Evolutionary conservation across 2,888 invertebrate species (phyloP).

Genomic region (Cyaniris semiargus): DNA sequence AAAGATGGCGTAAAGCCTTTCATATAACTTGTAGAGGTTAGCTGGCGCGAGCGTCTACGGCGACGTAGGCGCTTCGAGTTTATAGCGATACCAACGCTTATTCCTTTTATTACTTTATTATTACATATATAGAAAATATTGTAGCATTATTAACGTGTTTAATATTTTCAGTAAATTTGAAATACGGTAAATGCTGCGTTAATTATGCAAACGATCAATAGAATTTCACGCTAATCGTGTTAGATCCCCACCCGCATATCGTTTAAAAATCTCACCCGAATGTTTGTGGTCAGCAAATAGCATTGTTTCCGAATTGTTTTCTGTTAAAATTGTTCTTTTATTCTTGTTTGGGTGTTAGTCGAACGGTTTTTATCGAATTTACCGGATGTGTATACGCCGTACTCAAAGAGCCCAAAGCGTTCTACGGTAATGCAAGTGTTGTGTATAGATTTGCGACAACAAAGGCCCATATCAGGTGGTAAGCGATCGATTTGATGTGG

Average conservation of each 20-base stretch:
- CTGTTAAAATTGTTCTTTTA: conserved; percentile 34
- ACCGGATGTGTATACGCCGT: conserved; percentile 15
- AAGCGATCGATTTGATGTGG: background rate
- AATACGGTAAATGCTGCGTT: background rate
- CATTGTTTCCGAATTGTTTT: conserved; percentile 32
- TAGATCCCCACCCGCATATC: conserved; percentile 1
- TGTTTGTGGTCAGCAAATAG: conserved; percentile 32
- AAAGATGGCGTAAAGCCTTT: no score
- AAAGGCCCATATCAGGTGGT: background rate
- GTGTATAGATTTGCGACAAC: background rate
- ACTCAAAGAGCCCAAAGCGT: conserved; percentile 9
- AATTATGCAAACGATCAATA: conserved; percentile 1
- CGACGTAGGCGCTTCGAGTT: no score
- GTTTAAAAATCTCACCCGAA: conserved; percentile 31
- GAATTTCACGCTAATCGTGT: conserved; percentile 1
- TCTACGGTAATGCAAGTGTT: background rate
- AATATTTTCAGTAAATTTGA: no score
- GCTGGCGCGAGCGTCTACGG: no score
- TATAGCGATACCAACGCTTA: no score
- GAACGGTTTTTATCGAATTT: conserved; percentile 31
- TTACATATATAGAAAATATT: no score
- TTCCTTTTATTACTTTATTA: no score
- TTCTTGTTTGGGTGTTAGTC: conserved; percentile 29
- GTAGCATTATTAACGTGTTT: no score
- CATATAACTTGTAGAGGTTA: no score